Base-by-base conservation (phyloP, 1,140 invertebrate genomes). In the Leptinotarsa texana region DNA sequence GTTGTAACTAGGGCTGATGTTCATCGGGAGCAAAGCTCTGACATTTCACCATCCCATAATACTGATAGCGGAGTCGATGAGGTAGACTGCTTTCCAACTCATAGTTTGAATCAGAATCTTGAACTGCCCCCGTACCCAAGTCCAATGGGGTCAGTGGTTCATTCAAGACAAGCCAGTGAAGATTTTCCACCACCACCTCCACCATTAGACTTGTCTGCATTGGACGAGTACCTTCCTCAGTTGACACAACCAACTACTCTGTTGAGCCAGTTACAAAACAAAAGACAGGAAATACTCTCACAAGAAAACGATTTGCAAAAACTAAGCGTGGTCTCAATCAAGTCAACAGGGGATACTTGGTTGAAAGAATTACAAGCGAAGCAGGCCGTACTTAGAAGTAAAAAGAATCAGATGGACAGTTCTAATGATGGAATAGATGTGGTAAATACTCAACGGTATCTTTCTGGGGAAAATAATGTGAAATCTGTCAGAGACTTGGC, bases 161-260 rank as follows among this genome's bases (percentile, higher is more conserved):
- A 96, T 83, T 95, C 94, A 1, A 88, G 94, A 73, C 94, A 96
- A 85, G 89, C 92, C 0, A 95, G 94, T 85, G 94, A 95, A 86
- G 94, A 96, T 78, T 96, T 96, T 80, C 94, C 94, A 49, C 94
- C 94, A 21, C 94, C 94, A 47, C 94, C 94, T 3, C 91, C 94
- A 1, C 92, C 92, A 3, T 87, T 94, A 63, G 92, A 94, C 74
- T 85, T 92, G 79, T 89, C 88, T 61, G 85, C 87, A 1, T 82
- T 90, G 8, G 88, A 88, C 79, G 88, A 90, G 73, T 85, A 91
- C 79, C 83, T 89, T 5, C 82, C 83, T 79, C 75, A 79, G 74
- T 48, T 78, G 71, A 70, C 77, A 61, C 69, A 86, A 85, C 83
- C 89, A 17, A 90, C 88, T 61, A 89, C 86, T 79, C 85, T 95